Evolutionary conservation across 1,140 invertebrate species (phyloP).

Genomic region (Drosophila yakuba): DNA sequence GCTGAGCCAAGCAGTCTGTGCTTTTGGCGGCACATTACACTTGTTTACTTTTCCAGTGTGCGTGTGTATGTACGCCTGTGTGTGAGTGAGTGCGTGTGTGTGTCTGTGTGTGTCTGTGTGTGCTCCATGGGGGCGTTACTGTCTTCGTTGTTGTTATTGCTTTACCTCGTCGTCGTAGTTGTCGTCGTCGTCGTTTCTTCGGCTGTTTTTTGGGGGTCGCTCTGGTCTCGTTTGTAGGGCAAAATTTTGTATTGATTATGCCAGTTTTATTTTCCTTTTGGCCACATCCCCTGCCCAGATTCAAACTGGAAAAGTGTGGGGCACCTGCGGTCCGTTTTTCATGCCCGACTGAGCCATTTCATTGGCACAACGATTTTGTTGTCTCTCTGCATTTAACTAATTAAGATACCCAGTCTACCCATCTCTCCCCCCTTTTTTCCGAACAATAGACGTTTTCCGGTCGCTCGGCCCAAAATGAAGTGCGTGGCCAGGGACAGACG

Average conservation of each 20-base stretch:
- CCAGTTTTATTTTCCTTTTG: slow-evolving; percentile 35
- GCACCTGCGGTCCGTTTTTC: slow-evolving; percentile 49
- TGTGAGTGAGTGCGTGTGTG: slow-evolving; percentile 5
- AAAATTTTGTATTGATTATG: slow-evolving; percentile 84
- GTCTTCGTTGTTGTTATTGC: slow-evolving; percentile 77
- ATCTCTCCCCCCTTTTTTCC: slow-evolving; percentile 14
- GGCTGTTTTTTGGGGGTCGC: slow-evolving; percentile 67
- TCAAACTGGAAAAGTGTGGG: not conserved
- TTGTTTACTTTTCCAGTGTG: slow-evolving; percentile 68
- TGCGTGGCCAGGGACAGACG: slow-evolving; percentile 51
- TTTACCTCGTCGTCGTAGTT: slow-evolving; percentile 22
- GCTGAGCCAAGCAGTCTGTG: slow-evolving; percentile 79
- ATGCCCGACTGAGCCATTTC: slow-evolving; percentile 74
- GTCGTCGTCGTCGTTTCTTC: slow-evolving; percentile 61
- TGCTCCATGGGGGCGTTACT: slow-evolving; percentile 66
- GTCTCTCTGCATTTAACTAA: slow-evolving; percentile 76
- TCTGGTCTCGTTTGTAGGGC: slow-evolving; percentile 78
- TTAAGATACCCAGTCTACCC: slow-evolving; percentile 47
- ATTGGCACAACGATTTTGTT: slow-evolving; percentile 76
- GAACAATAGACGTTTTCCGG: slow-evolving; percentile 70
- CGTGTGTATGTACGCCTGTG: slow-evolving; percentile 1
- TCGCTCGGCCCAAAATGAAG: slow-evolving; percentile 63
- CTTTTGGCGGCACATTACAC: slow-evolving; percentile 77
- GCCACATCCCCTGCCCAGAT: not conserved
- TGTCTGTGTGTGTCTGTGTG: slow-evolving; percentile 23